Evolutionary conservation across 2,113 vertebrate species (phyloP), one percentile per base, ranked within the genome.

Genomic region (Anoplopoma fimbria): DNA sequence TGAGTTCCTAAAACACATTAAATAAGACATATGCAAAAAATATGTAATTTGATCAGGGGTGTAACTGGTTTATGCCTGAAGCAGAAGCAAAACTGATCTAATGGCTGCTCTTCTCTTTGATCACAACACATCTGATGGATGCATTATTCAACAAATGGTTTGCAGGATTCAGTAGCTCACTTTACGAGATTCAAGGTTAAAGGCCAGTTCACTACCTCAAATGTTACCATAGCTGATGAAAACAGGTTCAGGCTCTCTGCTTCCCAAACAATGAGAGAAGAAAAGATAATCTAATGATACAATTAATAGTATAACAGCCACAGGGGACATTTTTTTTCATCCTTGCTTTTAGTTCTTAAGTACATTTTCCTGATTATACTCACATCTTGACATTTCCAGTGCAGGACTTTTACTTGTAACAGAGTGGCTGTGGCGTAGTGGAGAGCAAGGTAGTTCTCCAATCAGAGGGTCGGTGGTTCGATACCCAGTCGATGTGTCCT

Each of bases 51-150:
- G 14, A 42, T 15, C 23, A 25, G 4, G 3, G 13, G 4, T 33
- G 19, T 21, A 49, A 9, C n/a, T 60, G 33, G 13, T 69, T 40
- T 9, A 40, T 12, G 68, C 4, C 19, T 69, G 55, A 3, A 61
- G 6, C 33, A 72, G 23, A 68, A 47, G 21, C 4, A 14, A 33
- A 75, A 53, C n/a, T 53, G 51, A 68, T 36, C 13, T 27, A 9
- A 31, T 61, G 53, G 13, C 62, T 58, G 49, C 47, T 23, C 51
- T 79, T 42, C n/a, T 38, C 55, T 69, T n/a, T 68, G n/a, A 58
- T 51, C 33, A 23, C 25, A 62, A 38, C 53, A 75, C 19, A 25
- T 69, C 65, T 64, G 57, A 51, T 36, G 29, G 69, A 49, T 81
- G 33, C 29, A 60, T 63, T 76, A 64, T 47, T 69, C 58, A 70